Conservation (phyloP, 35 echinoderm and acorn worm genomes). For the Patiria miniata region DNA sequence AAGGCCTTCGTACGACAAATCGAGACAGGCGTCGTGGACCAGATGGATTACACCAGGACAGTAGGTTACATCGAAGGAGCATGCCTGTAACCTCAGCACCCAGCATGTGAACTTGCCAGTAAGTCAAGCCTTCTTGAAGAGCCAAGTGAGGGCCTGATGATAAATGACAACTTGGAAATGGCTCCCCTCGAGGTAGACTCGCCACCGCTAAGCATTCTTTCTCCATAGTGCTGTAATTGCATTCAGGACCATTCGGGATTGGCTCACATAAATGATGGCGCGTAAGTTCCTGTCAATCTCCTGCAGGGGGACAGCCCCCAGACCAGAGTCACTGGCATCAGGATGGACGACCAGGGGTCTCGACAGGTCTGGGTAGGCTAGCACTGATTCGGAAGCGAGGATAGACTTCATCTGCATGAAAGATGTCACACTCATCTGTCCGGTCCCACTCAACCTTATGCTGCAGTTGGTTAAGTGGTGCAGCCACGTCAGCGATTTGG, state of each 20-base stretch:
- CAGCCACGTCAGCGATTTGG: constrained; percentile 12
- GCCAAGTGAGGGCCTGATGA: constrained; percentile 50
- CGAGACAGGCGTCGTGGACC: constrained; percentile 46
- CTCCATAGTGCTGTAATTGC: constrained; percentile 48
- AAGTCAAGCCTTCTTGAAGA: not conserved
- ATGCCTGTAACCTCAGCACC: constrained; percentile 48
- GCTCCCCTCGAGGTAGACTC: constrained; percentile 41
- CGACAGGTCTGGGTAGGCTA: constrained; percentile 24
- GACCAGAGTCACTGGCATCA: constrained; percentile 43
- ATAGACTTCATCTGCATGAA: not conserved
- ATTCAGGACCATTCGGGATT: not conserved
- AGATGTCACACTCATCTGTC: not conserved
- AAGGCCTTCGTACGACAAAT: not conserved
- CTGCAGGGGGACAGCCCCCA: constrained; percentile 48
- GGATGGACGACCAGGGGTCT: constrained; percentile 27
- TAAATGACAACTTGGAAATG: constrained; percentile 40
- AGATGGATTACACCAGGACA: constrained; percentile 15
- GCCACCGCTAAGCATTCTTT: constrained; percentile 57
- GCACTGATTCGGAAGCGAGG: constrained; percentile 25
- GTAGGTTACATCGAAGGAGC: constrained; percentile 35
- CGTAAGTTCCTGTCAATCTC: not conserved
- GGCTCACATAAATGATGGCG: constrained; percentile 35
- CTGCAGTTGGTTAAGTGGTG: constrained; percentile 10
- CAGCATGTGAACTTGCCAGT: constrained; percentile 36
- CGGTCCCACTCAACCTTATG: constrained; percentile 27